A percentile compares a stretch with the other conserved stretches of the same genome.
These are phyloP conservation scores for Mimas tiliae DNA, from an alignment of 2,888 invertebrate species.

Conservation along the genomic window DNA sequence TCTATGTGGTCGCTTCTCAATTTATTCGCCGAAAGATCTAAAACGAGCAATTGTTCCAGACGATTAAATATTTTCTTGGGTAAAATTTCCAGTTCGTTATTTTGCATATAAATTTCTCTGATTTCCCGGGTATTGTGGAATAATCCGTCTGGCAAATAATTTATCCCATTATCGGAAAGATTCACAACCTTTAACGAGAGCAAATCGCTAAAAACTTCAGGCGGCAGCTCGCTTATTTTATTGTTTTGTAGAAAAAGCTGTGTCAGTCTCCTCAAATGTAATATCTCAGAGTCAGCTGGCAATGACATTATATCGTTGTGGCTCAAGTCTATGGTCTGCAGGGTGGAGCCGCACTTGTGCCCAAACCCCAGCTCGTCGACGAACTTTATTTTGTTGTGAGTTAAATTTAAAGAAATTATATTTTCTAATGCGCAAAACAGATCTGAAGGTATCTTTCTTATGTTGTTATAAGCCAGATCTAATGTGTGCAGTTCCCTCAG, in stretches of 20 bases:
- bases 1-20: conserved; percentile 94
- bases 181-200: conserved; percentile 92
- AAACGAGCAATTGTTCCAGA: conserved; percentile 92
- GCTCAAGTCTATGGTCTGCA: conserved; percentile 92
- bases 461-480: conserved; percentile 92
- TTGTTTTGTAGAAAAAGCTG: conserved; percentile 93
- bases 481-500: conserved; percentile 91
- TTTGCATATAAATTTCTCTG: conserved; percentile 92
- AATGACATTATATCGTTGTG: conserved; percentile 90
- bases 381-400: conserved; percentile 92
- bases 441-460: conserved; percentile 90
- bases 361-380: conserved; percentile 90
- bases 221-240: conserved; percentile 90
- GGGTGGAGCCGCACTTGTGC: conserved; percentile 86
- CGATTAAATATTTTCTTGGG: conserved; percentile 94
- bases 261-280: conserved; percentile 90
- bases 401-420: conserved; percentile 92
- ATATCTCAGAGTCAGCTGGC: conserved; percentile 90
- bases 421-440: conserved; percentile 92
- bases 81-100: conserved; percentile 93
- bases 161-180: conserved; percentile 93
- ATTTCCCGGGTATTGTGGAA: conserved; percentile 93
- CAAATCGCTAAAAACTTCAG: conserved; percentile 91
- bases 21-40: conserved; percentile 94
- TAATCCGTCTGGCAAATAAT: conserved; percentile 91